Evolutionary conservation across 2,888 invertebrate genomes (phyloP).

Genomic region (Andrena camellia): DNA sequence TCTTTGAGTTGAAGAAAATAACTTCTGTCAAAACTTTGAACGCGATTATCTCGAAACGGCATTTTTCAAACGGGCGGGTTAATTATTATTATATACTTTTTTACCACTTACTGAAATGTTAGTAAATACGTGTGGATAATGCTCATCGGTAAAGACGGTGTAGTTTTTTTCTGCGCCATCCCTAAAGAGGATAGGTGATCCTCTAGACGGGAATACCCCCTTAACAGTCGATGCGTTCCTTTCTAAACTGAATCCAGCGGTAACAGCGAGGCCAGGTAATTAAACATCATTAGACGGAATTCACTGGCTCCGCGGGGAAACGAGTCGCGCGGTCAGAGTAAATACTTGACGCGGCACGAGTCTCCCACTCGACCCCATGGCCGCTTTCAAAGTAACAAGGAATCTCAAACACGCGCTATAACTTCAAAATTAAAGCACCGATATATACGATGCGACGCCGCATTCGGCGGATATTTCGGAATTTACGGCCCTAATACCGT

Average conservation of each 20-base stretch:
- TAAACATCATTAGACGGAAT: constrained; percentile 2
- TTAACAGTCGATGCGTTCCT: background rate
- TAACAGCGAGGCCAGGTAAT: constrained; percentile 18
- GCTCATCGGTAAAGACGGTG: too few species aligned
- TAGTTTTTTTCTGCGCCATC: too few species aligned
- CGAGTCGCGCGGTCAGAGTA: background rate
- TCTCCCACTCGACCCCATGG: constrained; percentile 18
- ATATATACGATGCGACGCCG: background rate
- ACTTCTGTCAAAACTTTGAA: too few species aligned
- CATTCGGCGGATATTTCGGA: constrained; percentile 15
- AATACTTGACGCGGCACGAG: constrained; percentile 9
- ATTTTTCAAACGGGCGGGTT: too few species aligned
- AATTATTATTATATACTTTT: too few species aligned
- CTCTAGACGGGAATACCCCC: background rate
- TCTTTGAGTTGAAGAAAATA: too few species aligned
- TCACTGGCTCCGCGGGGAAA: background rate
- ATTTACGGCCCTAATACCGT: constrained; percentile 32
- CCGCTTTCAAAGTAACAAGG: constrained; percentile 14
- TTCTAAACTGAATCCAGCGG: background rate
- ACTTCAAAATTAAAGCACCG: constrained; percentile 25
- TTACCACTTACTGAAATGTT: too few species aligned
- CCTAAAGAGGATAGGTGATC: too few species aligned
- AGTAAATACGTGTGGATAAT: too few species aligned
- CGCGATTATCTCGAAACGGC: too few species aligned
- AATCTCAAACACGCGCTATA: constrained; percentile 8